phyloP scores from a whole-genome alignment of 1,140 invertebrate genomes.

The Schlechtendalia chinensis region DNA sequence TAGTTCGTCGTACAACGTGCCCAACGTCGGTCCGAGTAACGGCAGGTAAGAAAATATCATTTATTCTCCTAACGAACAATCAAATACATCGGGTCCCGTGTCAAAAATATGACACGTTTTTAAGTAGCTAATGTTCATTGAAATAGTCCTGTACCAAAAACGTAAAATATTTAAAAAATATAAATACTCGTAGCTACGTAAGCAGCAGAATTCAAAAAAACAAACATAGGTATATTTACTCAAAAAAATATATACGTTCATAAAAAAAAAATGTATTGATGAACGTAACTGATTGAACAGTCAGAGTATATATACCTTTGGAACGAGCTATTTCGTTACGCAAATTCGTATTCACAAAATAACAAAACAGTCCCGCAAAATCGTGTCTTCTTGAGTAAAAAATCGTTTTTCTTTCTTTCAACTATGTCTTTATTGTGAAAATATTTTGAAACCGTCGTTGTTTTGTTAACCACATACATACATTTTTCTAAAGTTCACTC shows the following conservation, averaged over 20 bases:
- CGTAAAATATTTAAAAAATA: too few relatives aligned
- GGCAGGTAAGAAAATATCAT: constrained; percentile 59
- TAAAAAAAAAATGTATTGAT: not conserved
- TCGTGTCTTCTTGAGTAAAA: not conserved
- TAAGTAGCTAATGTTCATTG: too few relatives aligned
- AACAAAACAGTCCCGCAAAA: not conserved
- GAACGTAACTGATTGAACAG: not conserved
- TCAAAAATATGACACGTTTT: too few relatives aligned
- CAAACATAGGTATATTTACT: too few relatives aligned
- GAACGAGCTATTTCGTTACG: not conserved
- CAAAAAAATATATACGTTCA: too few relatives aligned
- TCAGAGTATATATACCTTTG: not conserved
- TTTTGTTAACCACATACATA: not conserved
- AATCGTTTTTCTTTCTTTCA: too few relatives aligned
- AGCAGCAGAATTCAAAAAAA: not conserved
- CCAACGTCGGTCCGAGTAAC: constrained; percentile 63
- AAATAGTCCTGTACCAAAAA: too few relatives aligned
- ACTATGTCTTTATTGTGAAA: not conserved
- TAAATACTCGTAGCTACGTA: too few relatives aligned
- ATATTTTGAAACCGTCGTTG: too few relatives aligned
- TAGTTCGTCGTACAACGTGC: constrained; percentile 61
- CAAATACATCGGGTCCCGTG: too few relatives aligned
- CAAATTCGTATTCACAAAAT: constrained; percentile 9
- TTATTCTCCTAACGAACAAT: too few relatives aligned
- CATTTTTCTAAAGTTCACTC: not conserved